Percentiles rank a stretch among this genome's conserved stretches.
These are phyloP conservation scores for Aurelia coerulea DNA, from an alignment of 30 jellyfish, hydroid and myxozoan species.

Conservation along the genomic window DNA sequence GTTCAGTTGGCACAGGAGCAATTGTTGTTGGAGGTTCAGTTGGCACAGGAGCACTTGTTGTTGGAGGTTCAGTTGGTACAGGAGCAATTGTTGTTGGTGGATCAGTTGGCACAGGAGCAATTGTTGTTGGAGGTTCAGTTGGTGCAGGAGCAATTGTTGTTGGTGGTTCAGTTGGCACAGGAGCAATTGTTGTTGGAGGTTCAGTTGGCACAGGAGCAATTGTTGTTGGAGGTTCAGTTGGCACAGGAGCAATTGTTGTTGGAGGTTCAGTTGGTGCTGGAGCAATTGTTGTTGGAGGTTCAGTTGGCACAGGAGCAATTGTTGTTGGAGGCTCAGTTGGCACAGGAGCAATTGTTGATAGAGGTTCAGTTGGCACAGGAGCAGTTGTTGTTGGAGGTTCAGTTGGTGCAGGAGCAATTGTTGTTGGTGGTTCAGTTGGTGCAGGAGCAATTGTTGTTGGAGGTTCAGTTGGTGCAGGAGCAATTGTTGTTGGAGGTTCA, in stretches of 20 bases:
- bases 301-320: constrained; percentile 3
- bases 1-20: neutral
- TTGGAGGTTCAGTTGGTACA: neutral
- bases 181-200: neutral
- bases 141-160: constrained; percentile 8
- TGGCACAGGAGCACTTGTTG: neutral
- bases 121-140: neutral
- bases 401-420: neutral
- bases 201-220: neutral
- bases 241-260: neutral
- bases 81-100: constrained; percentile 1
- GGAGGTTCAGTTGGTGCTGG: neutral
- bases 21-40: neutral
- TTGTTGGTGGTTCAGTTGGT: neutral
- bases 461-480: neutral
- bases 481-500: constrained; percentile 10
- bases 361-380: neutral
- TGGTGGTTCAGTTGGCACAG: neutral
- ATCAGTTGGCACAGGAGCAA: neutral
- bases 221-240: constrained; percentile 3
- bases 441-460: neutral
- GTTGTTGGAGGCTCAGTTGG: constrained; percentile 1
- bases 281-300: neutral
- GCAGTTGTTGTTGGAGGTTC: neutral
- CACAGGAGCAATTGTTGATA: neutral